phyloP scores from a whole-genome alignment of 1,140 invertebrate species.

The Trichomalopsis sarcophagae region DNA sequence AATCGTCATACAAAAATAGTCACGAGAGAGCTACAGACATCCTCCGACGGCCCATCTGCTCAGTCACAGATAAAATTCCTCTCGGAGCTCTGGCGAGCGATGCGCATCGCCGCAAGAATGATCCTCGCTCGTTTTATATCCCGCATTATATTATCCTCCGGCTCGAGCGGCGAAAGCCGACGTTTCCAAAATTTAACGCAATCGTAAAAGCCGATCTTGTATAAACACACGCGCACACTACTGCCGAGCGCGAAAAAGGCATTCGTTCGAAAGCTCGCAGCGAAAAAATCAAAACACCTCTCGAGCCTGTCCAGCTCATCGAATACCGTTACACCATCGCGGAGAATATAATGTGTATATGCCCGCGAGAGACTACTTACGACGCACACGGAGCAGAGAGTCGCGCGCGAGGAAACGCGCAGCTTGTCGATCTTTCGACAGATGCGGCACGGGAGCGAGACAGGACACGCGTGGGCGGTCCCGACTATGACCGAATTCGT shows the following conservation, averaged over 20 bases:
- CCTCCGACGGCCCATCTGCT: too few relatives aligned
- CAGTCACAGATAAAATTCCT: neutral
- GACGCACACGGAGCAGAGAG: too few relatives aligned
- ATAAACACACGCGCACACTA: neutral
- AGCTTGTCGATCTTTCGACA: constrained; percentile 3
- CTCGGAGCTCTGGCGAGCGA: neutral
- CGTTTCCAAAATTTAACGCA: neutral
- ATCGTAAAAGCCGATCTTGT: too few relatives aligned
- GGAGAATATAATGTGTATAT: neutral
- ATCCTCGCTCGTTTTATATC: too few relatives aligned
- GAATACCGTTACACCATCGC: constrained; percentile 12
- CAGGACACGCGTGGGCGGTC: constrained; percentile 22
- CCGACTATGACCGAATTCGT: constrained; percentile 5
- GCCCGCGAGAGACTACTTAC: neutral
- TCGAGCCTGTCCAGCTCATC: constrained; percentile 7
- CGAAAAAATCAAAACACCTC: neutral
- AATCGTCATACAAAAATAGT: too few relatives aligned
- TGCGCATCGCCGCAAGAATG: too few relatives aligned
- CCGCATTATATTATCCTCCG: too few relatives aligned
- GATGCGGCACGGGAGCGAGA: neutral
- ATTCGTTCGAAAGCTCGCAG: neutral
- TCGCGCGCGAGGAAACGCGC: neutral
- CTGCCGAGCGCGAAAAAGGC: neutral
- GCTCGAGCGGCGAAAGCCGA: neutral
- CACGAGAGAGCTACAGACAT: too few relatives aligned